phyloP scores from a whole-genome alignment of 2,113 vertebrate species.

The Athene cunicularia region DNA sequence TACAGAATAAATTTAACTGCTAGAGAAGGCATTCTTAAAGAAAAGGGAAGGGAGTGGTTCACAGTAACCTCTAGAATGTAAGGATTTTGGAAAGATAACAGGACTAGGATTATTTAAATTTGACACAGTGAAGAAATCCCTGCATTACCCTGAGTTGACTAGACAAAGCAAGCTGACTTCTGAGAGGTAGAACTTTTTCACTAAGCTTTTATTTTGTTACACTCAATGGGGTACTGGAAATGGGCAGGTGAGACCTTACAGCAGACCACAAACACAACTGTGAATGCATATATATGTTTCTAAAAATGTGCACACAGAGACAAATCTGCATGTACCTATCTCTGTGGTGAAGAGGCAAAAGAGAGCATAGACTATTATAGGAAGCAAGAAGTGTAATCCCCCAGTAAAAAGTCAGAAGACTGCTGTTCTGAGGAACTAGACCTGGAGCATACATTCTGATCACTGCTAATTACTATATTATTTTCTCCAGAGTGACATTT shows the following conservation, averaged over 20 bases:
- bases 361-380: background rate
- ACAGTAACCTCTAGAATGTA: background rate
- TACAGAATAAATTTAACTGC: background rate
- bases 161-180: background rate
- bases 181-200: background rate
- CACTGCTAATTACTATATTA: slow-evolving; percentile 17
- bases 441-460: background rate
- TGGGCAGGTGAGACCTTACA: background rate
- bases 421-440: background rate
- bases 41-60: background rate
- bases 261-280: background rate
- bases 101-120: background rate
- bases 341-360: background rate
- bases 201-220: accelerated
- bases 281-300: background rate
- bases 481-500: slow-evolving; percentile 18
- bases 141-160: background rate
- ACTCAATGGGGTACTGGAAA: background rate
- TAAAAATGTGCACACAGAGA: background rate
- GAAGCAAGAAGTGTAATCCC: background rate
- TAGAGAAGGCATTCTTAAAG: background rate
- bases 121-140: background rate
- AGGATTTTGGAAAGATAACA: background rate
- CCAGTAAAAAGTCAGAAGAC: background rate
- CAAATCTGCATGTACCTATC: background rate